Conservation (phyloP, 2,113 vertebrate species). For the Tylochromis polylepis region DNA sequence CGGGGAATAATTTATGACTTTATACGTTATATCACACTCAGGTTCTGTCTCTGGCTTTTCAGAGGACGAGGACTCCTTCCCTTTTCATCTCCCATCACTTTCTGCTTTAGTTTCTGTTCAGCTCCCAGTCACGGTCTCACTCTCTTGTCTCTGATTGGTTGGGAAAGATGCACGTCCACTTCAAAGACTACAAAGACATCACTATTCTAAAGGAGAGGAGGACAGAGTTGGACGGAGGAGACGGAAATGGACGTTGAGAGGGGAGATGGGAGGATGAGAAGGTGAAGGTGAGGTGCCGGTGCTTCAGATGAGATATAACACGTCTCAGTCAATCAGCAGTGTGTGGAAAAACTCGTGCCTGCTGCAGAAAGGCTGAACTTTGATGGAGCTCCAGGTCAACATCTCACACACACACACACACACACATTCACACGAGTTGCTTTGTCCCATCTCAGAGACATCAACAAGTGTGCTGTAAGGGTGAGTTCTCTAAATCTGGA, state of each 20-base stretch:
- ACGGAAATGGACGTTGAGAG: neutral
- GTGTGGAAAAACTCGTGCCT: neutral
- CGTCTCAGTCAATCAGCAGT: rapidly evolving
- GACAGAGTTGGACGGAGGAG: neutral
- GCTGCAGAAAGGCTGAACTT: neutral
- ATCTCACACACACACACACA: neutral
- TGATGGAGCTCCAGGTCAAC: neutral
- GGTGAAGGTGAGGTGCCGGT: neutral
- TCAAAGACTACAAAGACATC: neutral
- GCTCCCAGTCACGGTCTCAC: neutral
- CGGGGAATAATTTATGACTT: constrained; percentile 18
- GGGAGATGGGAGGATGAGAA: neutral
- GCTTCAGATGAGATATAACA: neutral
- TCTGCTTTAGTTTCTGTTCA: neutral
- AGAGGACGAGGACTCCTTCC: neutral
- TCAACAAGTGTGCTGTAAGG: neutral
- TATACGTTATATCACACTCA: neutral
- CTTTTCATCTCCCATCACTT: neutral
- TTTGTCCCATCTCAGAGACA: neutral
- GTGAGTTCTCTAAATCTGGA: neutral
- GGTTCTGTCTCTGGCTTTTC: neutral
- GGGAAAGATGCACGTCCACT: neutral
- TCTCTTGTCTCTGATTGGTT: neutral
- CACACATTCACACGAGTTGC: rapidly evolving
- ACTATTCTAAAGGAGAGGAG: neutral